These are phyloP conservation scores for Orchesella flavescens DNA, from an alignment of 2,888 invertebrate genomes.

Conservation along the genomic window DNA sequence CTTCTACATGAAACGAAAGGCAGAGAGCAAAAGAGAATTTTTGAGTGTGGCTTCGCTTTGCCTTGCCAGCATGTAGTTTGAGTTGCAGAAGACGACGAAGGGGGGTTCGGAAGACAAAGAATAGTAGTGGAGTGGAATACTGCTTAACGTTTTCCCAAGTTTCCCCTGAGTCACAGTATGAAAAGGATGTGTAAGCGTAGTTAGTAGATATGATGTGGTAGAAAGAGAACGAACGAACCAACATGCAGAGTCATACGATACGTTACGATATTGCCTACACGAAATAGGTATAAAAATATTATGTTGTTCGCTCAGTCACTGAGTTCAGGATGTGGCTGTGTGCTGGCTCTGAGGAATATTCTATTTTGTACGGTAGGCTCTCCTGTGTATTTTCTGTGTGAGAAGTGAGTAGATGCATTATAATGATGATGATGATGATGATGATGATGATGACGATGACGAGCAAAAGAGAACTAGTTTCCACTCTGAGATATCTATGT, in stretches of 20 bases:
- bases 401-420: conserved; percentile 11
- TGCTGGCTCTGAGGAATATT: conserved; percentile 36
- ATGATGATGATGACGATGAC: conserved; percentile 23
- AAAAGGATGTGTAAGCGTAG: conserved; percentile 13
- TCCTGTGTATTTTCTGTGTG: conserved; percentile 31
- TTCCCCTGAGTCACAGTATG: conserved; percentile 49
- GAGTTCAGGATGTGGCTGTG: conserved; percentile 45
- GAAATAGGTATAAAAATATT: neutral
- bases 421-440: conserved; percentile 29
- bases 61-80: neutral
- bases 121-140: conserved; percentile 26
- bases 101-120: conserved; percentile 46
- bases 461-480: conserved; percentile 34
- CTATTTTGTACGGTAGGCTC: neutral
- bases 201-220: neutral
- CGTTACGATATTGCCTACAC: conserved; percentile 21
- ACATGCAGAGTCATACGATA: conserved; percentile 46
- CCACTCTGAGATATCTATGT: conserved; percentile 45
- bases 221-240: conserved; percentile 4
- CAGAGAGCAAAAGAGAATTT: conserved; percentile 3
- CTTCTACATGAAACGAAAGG: conserved; percentile 22
- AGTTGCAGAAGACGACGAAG: conserved; percentile 2
- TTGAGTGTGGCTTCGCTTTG: neutral
- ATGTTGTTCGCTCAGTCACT: neutral
- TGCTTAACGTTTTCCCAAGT: conserved; percentile 47